A percentile compares a stretch with the other conserved stretches of the same genome.
phyloP scores from a whole-genome alignment of 2,888 invertebrate genomes.

The Cosmia trapezina region DNA sequence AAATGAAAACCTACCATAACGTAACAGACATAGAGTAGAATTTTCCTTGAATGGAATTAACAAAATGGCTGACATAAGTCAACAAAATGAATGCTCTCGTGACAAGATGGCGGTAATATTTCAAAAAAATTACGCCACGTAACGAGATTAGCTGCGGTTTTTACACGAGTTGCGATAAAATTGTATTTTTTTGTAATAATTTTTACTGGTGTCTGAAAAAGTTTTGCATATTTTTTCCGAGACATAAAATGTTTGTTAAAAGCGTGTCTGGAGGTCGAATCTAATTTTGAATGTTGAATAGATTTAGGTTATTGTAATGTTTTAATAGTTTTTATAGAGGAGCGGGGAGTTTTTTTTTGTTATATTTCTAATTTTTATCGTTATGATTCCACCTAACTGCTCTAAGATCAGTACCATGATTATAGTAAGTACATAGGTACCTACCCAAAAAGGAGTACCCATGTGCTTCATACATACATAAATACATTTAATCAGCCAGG shows the following conservation, averaged over 20 bases:
- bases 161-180: conserved; percentile 64
- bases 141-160: conserved; percentile 77
- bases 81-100: conserved; percentile 75
- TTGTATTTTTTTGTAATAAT: conserved; percentile 56
- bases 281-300: background rate
- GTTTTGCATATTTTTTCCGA: conserved; percentile 20
- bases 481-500: conserved; percentile 31
- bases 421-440: background rate
- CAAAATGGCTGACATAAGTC: conserved; percentile 69
- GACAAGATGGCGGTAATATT: conserved; percentile 78
- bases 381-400: too few species aligned
- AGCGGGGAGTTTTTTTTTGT: too few species aligned
- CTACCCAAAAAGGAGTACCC: background rate
- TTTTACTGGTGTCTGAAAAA: conserved; percentile 23
- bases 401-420: background rate
- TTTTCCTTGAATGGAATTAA: conserved; percentile 20
- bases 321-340: background rate
- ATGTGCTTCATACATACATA: background rate
- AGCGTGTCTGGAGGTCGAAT: conserved; percentile 5
- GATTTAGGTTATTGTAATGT: background rate
- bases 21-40: conserved; percentile 6
- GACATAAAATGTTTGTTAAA: conserved; percentile 15
- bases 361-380: too few species aligned
- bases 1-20: conserved; percentile 31
- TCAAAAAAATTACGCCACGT: conserved; percentile 77